Evolutionary conservation across 2,888 invertebrate species (phyloP).

Genomic region (Axea sp.): DNA sequence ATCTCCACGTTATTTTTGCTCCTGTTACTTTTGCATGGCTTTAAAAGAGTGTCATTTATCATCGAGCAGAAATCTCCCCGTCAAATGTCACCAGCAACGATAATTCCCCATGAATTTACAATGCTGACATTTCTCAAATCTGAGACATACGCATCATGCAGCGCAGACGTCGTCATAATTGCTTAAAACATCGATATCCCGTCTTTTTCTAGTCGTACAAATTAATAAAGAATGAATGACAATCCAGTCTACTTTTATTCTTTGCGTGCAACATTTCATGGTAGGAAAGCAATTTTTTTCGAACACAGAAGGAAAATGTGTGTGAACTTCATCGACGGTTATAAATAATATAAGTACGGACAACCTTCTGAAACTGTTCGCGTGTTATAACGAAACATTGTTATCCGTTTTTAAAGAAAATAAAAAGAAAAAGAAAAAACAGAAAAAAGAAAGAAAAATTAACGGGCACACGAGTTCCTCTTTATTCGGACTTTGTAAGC

Average conservation of each 20-base stretch:
- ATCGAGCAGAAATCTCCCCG: conserved; percentile 10
- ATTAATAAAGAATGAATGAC: conserved; percentile 60
- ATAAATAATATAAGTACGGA: conserved; percentile 65
- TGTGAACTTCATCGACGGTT: conserved; percentile 64
- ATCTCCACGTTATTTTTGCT: background rate
- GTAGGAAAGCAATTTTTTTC: conserved; percentile 61
- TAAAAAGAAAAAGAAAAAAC: conserved; percentile 41
- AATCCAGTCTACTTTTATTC: conserved; percentile 61
- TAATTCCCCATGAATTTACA: no score
- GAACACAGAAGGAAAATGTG: conserved; percentile 49
- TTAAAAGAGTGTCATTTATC: conserved; percentile 42
- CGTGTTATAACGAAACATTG: no score
- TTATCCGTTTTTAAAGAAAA: conserved; percentile 60
- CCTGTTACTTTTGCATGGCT: conserved; percentile 27
- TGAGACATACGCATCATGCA: conserved; percentile 40
- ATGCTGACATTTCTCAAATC: conserved; percentile 38
- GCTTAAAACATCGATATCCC: conserved; percentile 53
- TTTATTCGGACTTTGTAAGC: conserved; percentile 64
- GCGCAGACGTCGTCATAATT: conserved; percentile 50
- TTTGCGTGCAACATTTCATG: conserved; percentile 64
- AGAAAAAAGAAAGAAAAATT: no score
- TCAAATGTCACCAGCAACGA: conserved; percentile 31
- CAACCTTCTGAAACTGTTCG: conserved; percentile 58
- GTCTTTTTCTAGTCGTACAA: conserved; percentile 52
- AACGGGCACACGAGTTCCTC: conserved; percentile 59